Conservation (phyloP, 2,797 vertebrate genomes). For the Varecia variegata region DNA sequence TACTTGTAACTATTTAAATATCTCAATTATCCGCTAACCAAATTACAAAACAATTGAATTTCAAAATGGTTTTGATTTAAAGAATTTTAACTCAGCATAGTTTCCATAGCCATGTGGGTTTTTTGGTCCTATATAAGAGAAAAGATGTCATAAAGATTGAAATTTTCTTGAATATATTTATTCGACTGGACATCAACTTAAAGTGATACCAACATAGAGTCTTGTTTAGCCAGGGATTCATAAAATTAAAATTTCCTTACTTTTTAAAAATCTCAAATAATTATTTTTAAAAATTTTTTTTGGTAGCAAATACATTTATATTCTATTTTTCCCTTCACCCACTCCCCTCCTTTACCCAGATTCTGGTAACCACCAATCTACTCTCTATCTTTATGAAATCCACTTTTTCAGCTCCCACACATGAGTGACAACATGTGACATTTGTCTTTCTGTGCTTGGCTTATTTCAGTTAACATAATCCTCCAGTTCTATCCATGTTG, state of each 20-base stretch:
- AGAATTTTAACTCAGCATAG: not conserved
- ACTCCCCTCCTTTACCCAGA: not conserved
- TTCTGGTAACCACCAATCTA: not conserved
- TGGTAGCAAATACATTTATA: not conserved
- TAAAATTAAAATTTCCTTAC: not conserved
- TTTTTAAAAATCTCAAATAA: not conserved
- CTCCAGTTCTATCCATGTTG: not conserved
- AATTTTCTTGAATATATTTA: not conserved
- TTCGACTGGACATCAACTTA: not conserved
- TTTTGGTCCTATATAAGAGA: not conserved
- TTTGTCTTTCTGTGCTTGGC: not conserved
- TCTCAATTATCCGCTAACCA: not conserved
- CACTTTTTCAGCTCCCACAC: not conserved
- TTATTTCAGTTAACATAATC: not conserved
- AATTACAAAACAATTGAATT: slow-evolving; percentile 18
- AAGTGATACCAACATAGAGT: not conserved
- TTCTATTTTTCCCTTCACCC: not conserved
- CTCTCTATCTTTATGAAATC: not conserved
- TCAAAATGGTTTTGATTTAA: slow-evolving; percentile 24
- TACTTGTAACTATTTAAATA: slow-evolving; percentile 18
- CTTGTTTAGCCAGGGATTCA: not conserved
- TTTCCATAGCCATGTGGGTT: not conserved
- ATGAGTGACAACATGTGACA: not conserved
- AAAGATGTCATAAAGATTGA: not conserved
- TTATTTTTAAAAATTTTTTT: not conserved